Conservation (phyloP, 2,888 invertebrate species). For the Microctonus brassicae region DNA sequence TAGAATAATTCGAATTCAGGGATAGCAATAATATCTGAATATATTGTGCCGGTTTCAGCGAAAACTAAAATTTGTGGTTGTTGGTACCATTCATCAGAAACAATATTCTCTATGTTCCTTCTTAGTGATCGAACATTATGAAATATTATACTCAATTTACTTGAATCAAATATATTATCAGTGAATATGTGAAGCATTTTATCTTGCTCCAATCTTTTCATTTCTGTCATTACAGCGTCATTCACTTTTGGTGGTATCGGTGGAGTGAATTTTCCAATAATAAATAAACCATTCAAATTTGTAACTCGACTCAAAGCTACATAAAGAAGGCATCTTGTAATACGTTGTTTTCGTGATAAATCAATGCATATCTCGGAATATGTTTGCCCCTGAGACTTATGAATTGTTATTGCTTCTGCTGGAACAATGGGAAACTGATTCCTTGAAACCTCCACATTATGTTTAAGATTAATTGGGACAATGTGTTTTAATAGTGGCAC, state of each 20-base stretch:
- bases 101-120: no score
- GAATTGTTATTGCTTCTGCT: constrained; percentile 15
- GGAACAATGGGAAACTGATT: constrained; percentile 2
- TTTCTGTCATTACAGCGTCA: not conserved
- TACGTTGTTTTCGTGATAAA: no score
- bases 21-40: no score
- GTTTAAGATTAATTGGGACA: not conserved
- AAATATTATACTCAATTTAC: constrained; percentile 17
- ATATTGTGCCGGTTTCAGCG: no score
- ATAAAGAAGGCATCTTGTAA: no score
- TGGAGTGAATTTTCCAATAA: constrained; percentile 4
- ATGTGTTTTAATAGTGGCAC: not conserved
- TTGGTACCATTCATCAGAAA: no score
- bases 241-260: no score
- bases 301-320: constrained; percentile 13
- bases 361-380: not conserved
- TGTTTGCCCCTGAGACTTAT: constrained; percentile 11
- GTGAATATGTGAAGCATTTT: not conserved
- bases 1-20: no score
- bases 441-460: not conserved
- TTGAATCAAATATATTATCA: constrained; percentile 5
- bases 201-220: not conserved
- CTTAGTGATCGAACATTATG: constrained; percentile 30
- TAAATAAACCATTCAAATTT: constrained; percentile 24
- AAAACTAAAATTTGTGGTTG: no score